Evolutionary conservation across 2,113 vertebrate species (phyloP).

Genomic region (Poecilia latipinna): DNA sequence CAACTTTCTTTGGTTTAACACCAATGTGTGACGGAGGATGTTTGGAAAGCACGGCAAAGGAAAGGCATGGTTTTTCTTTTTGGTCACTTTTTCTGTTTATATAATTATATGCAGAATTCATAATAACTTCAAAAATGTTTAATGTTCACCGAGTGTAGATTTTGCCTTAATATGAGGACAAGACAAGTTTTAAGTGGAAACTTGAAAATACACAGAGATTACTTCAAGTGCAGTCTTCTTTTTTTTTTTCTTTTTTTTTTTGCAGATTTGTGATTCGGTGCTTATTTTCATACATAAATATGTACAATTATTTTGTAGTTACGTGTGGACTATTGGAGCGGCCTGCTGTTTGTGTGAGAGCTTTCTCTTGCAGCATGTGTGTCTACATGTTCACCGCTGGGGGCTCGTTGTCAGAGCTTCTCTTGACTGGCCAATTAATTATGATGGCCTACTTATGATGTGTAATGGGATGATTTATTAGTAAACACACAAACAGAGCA

Average conservation of each 20-base stretch:
- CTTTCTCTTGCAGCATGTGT: slow-evolving; percentile 26
- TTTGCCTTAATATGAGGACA: too few species aligned
- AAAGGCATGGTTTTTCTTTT: slow-evolving; percentile 17
- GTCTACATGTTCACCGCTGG: slow-evolving; percentile 61
- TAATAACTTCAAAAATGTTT: neutral
- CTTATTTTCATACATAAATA: neutral
- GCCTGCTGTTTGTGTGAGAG: slow-evolving; percentile 31
- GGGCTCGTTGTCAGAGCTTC: slow-evolving; percentile 79
- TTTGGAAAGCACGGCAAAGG: slow-evolving; percentile 19
- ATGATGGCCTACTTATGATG: slow-evolving; percentile 86
- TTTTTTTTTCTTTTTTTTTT: neutral
- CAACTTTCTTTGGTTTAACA: slow-evolving; percentile 65
- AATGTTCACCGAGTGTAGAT: neutral
- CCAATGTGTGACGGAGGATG: slow-evolving; percentile 46
- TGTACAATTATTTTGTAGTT: neutral
- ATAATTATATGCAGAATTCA: neutral
- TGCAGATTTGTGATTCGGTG: slow-evolving; percentile 3
- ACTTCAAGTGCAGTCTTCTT: slow-evolving; percentile 21
- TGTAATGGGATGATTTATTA: slow-evolving; percentile 85
- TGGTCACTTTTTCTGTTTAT: neutral
- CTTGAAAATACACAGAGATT: slow-evolving; percentile 16
- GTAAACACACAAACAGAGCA: slow-evolving; percentile 80
- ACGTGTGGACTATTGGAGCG: slow-evolving; percentile 9
- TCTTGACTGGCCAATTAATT: slow-evolving; percentile 84
- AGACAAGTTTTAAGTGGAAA: neutral